Evolutionary conservation across 2,113 vertebrate genomes (phyloP).

Genomic region (Salvelinus alpinus): DNA sequence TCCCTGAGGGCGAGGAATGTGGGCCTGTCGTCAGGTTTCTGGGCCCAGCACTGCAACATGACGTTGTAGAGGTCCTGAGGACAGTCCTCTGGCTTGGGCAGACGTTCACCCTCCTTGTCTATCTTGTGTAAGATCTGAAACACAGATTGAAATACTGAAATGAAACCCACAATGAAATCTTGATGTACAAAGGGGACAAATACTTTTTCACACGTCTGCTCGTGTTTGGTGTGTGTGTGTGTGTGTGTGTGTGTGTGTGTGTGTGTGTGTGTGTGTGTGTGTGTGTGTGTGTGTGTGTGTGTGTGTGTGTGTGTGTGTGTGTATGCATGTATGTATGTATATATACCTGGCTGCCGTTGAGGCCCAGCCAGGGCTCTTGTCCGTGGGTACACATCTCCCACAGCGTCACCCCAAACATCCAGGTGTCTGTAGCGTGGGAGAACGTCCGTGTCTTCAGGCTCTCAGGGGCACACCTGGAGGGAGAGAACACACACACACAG

Average conservation of each 20-base stretch:
- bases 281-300: not conserved
- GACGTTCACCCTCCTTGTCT: conserved; percentile 89
- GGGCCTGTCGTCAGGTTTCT: conserved; percentile 93
- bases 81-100: conserved; percentile 89
- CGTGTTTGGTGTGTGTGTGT: too few species aligned
- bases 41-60: conserved; percentile 95
- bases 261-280: not conserved
- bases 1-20: conserved; percentile 91
- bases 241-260: too few species aligned
- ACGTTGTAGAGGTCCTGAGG: conserved; percentile 95
- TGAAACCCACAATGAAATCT: too few species aligned
- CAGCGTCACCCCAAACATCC: conserved; percentile 97
- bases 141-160: not conserved
- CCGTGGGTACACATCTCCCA: conserved; percentile 99
- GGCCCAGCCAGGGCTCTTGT: conserved; percentile 95
- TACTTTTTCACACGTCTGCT: too few species aligned
- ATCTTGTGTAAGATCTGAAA: conserved; percentile 92
- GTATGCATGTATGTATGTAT: not conserved
- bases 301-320: conserved; percentile 1
- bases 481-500: not conserved
- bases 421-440: conserved; percentile 94
- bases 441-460: conserved; percentile 96
- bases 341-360: conserved; percentile 92
- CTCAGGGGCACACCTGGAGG: conserved; percentile 90
- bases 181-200: too few species aligned